Conservation (phyloP, 1,140 invertebrate species). For the Stratiolaelaps scimitus region DNA sequence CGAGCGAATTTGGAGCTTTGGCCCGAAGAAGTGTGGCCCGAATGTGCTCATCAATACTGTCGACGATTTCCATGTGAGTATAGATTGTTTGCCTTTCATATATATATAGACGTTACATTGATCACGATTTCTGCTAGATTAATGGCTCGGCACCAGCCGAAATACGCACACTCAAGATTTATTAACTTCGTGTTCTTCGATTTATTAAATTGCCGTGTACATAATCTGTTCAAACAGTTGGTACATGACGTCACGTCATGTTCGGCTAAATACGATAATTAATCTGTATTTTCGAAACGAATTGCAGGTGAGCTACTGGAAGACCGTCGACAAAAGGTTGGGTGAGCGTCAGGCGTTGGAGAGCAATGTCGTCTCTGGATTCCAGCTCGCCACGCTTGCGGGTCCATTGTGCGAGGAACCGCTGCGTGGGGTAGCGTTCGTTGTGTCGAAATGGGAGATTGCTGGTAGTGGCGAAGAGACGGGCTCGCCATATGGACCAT, state of each 20-base stretch:
- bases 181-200: too few relatives aligned
- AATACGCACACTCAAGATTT: too few relatives aligned
- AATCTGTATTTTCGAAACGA: background rate
- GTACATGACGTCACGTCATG: too few relatives aligned
- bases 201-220: too few relatives aligned
- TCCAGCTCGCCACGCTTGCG: slow-evolving; percentile 73
- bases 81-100: too few relatives aligned
- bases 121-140: too few relatives aligned
- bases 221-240: too few relatives aligned
- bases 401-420: slow-evolving; percentile 91
- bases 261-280: too few relatives aligned
- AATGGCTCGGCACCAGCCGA: too few relatives aligned
- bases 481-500: slow-evolving; percentile 41
- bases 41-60: slow-evolving; percentile 73
- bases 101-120: too few relatives aligned
- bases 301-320: slow-evolving; percentile 19
- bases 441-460: slow-evolving; percentile 62
- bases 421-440: slow-evolving; percentile 82
- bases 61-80: slow-evolving; percentile 32
- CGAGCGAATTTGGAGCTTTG: slow-evolving; percentile 74
- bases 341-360: slow-evolving; percentile 45
- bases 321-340: slow-evolving; percentile 6
- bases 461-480: slow-evolving; percentile 36
- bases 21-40: slow-evolving; percentile 70
- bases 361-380: slow-evolving; percentile 77